Base-by-base conservation (phyloP, 2,797 vertebrate genomes). In the Helostoma temminkii region DNA sequence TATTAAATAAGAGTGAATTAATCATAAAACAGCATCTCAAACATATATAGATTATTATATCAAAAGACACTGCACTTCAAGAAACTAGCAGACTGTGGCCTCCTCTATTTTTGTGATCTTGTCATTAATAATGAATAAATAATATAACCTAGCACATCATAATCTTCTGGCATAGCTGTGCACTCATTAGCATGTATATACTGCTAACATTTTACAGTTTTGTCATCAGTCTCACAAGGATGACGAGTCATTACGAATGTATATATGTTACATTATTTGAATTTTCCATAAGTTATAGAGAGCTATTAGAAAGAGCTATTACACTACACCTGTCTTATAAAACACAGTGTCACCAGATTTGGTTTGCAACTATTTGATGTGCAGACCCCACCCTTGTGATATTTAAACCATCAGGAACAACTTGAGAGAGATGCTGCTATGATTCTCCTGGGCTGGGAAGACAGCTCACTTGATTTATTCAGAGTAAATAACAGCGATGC, bases 401-500 rank as follows among this genome's bases (percentile, higher is more conserved):
- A 37, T 61, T 36, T 21, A 5, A 75, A 62, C 70, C 59, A 54
- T 45, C 43, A 36, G 30, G 36, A 59, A 34, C 30, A 56, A 65
- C 19, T 24, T 42, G 25, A 36, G 11, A 41, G 48, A 73, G 63
- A 67, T 48, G 57, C 36, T 46, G 39, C 57, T 57, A 60, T 56
- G 49, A 70, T 54, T 80, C 58, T 74, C 64, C 22, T 6, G 52
- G 37, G 76, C 49, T 2, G 12, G 54, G 15, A 24, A 26, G 48
- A 57, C 65, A 34, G 50, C 48, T 63, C 39, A 26, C 62, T 76
- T 66, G 69, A 63, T 74, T 76, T 74, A 84, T 82, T 82, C 49
- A 12, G 10, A 78, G 61, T 69, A 76, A 67, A 84, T 81, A 71
- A 77, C 61, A 63, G 9, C 59, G 1, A 36, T 73, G 63, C 49